Conservation (phyloP, 2,797 vertebrate species). For the Rhyacichthys aspro region DNA sequence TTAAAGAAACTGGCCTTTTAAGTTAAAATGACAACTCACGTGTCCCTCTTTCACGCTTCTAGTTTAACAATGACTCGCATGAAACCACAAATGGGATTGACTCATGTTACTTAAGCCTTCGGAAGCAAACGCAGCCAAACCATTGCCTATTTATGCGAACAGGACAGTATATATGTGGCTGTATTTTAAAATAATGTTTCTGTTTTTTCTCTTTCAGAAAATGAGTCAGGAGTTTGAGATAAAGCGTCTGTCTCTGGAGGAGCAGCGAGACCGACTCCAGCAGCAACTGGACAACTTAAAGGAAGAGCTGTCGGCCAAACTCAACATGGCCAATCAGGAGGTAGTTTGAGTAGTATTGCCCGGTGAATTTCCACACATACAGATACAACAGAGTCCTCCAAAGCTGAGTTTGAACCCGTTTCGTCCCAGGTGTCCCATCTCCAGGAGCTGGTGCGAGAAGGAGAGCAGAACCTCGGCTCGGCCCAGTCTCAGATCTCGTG, state of each 20-base stretch:
- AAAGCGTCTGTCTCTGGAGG: conserved; percentile 89
- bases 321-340: conserved; percentile 94
- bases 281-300: conserved; percentile 91
- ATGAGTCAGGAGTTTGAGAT: conserved; percentile 95
- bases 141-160: not conserved
- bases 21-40: conserved; percentile 44
- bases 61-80: conserved; percentile 24
- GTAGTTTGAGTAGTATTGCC: conserved; percentile 50
- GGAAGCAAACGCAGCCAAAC: not conserved
- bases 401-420: too few relatives aligned
- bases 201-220: conserved; percentile 74
- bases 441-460: conserved; percentile 91
- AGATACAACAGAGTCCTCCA: too few relatives aligned
- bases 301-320: conserved; percentile 90
- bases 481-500: conserved; percentile 91
- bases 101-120: conserved; percentile 12
- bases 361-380: too few relatives aligned
- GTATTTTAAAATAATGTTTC: not conserved
- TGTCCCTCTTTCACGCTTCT: conserved; percentile 26
- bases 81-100: conserved; percentile 52
- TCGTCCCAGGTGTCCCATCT: conserved; percentile 87
- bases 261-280: conserved; percentile 89
- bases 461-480: conserved; percentile 88
- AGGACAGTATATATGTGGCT: too few relatives aligned
- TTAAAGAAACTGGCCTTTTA: conserved; percentile 43